Evolutionary conservation across 2,888 invertebrate genomes (phyloP).

Genomic region (Arctia plantaginis): DNA sequence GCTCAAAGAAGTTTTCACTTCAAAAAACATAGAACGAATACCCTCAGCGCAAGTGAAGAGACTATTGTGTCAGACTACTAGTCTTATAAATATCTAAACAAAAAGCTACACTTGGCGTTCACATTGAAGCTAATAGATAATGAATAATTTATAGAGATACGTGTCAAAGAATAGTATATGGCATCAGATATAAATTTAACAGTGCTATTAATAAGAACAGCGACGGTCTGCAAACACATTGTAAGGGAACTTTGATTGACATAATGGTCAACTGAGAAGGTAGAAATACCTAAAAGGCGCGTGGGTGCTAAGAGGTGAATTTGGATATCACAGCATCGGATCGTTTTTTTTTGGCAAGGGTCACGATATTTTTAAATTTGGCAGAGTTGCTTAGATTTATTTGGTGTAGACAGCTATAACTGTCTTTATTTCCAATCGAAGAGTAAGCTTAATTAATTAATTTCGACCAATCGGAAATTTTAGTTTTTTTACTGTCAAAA

Average conservation of each 20-base stretch:
- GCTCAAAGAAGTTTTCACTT: no score
- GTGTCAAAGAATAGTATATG: neutral
- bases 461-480: slow-evolving; percentile 4
- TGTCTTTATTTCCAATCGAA: neutral
- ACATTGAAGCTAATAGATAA: neutral
- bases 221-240: slow-evolving; percentile 59
- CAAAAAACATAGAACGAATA: no score
- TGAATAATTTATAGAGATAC: neutral
- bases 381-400: slow-evolving; percentile 50
- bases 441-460: slow-evolving; percentile 1
- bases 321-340: slow-evolving; percentile 31
- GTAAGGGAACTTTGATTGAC: slow-evolving; percentile 55
- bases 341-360: slow-evolving; percentile 60
- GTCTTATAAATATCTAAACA: neutral
- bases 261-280: slow-evolving; percentile 51
- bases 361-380: slow-evolving; percentile 49
- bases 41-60: neutral
- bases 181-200: slow-evolving; percentile 37
- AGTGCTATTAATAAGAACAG: slow-evolving; percentile 61
- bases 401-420: slow-evolving; percentile 22
- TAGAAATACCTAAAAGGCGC: slow-evolving; percentile 66
- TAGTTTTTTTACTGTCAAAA: neutral
- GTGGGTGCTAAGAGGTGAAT: slow-evolving; percentile 66
- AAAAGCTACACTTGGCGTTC: neutral
- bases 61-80: neutral